Conservation (phyloP, 1,140 invertebrate species). For the Dolichoris vasculosae region DNA sequence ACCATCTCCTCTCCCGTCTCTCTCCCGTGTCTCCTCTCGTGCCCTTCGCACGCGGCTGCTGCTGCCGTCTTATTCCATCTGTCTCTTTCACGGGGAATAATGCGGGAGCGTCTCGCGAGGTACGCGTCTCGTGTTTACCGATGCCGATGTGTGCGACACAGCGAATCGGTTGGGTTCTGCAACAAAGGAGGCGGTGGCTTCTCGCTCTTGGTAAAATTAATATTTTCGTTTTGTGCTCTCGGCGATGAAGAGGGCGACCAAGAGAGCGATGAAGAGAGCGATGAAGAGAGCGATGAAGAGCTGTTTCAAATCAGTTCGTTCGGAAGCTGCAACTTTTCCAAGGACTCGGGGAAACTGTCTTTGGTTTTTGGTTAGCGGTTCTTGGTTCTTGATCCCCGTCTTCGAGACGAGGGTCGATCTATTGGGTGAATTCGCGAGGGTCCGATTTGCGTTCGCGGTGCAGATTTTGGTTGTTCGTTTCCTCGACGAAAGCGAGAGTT, state of each 20-base stretch:
- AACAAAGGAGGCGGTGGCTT: not conserved
- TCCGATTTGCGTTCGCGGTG: not conserved
- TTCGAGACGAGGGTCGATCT: no score
- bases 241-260: not conserved
- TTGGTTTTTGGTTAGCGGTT: not conserved
- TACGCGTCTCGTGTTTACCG: no score
- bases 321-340: not conserved
- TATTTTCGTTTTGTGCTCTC: constrained; percentile 12
- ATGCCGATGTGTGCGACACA: no score
- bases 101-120: not conserved
- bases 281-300: not conserved
- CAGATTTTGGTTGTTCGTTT: not conserved
- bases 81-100: constrained; percentile 17
- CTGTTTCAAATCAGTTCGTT: not conserved
- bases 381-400: not conserved
- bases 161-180: constrained; percentile 31
- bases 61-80: constrained; percentile 30
- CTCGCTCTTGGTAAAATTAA: not conserved
- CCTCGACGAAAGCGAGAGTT: not conserved
- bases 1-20: not conserved
- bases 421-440: not conserved
- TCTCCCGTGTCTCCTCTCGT: no score
- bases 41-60: no score
- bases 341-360: not conserved
- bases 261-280: not conserved